A percentile compares a stretch with the other conserved stretches of the same genome.
phyloP scores from a whole-genome alignment of 2,797 vertebrate genomes.

The Propithecus deckenii region DNA sequence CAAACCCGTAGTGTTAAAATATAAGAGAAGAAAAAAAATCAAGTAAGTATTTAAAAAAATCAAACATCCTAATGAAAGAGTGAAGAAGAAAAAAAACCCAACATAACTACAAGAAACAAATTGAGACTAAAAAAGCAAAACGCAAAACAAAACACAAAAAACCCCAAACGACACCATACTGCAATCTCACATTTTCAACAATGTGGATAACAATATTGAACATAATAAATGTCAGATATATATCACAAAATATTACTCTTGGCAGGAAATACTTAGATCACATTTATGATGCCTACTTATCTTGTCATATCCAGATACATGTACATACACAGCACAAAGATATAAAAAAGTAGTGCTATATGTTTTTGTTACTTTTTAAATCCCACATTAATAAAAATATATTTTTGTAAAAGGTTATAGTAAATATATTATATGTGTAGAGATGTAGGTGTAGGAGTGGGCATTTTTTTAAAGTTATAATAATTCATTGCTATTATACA shows the following conservation, averaged over 20 bases:
- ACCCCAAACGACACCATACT: not conserved
- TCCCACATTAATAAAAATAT: not conserved
- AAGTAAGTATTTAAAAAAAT: not conserved
- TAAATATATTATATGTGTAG: not conserved
- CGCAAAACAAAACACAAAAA: not conserved
- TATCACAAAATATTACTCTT: not conserved
- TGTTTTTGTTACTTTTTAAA: not conserved
- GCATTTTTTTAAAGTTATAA: not conserved
- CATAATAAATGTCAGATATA: too few relatives aligned
- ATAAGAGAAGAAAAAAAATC: not conserved
- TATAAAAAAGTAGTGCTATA: not conserved
- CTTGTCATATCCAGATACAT: not conserved
- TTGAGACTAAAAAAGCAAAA: not conserved
- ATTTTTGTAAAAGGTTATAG: not conserved
- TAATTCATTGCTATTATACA: not conserved
- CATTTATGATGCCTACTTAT: not conserved
- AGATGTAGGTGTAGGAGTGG: not conserved
- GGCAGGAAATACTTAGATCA: not conserved
- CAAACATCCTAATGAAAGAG: not conserved
- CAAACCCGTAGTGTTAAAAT: not conserved
- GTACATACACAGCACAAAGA: not conserved
- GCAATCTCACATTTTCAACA: not conserved
- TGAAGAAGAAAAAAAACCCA: not conserved
- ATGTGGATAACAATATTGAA: not conserved
- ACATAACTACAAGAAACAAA: not conserved